Evolutionary conservation across 1,140 invertebrate genomes (phyloP).

Genomic region (Solenopsis invicta): DNA sequence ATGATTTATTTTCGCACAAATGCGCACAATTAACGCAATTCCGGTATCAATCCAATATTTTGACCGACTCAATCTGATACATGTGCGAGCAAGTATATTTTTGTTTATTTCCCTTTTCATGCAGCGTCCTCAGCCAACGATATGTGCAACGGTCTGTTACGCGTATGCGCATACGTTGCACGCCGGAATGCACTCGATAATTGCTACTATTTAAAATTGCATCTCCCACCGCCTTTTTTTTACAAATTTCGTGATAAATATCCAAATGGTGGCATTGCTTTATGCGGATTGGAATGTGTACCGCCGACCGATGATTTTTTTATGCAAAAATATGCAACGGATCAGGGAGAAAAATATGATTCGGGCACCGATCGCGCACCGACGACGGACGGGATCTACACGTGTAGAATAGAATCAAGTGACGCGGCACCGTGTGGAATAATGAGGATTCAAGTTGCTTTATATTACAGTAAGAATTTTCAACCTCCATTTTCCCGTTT

Average conservation of each 20-base stretch:
- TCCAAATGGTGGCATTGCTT: slow-evolving; percentile 41
- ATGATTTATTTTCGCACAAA: slow-evolving; percentile 68
- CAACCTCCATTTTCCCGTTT: slow-evolving; percentile 30
- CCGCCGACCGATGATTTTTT: slow-evolving; percentile 53
- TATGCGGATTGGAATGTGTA: slow-evolving; percentile 56
- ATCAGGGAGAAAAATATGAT: slow-evolving; percentile 59
- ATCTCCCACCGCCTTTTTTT: slow-evolving; percentile 38
- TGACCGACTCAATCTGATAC: slow-evolving; percentile 57
- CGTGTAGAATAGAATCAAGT: slow-evolving; percentile 46
- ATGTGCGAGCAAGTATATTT: slow-evolving; percentile 33
- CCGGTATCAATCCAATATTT: slow-evolving; percentile 63
- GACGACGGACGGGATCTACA: slow-evolving; percentile 3
- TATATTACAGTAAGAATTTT: neutral
- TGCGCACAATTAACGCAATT: slow-evolving; percentile 70
- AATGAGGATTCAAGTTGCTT: neutral
- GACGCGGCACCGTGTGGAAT: slow-evolving; percentile 28
- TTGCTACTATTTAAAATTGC: slow-evolving; percentile 66
- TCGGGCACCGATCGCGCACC: slow-evolving; percentile 2
- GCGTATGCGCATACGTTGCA: slow-evolving; percentile 44
- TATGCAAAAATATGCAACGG: slow-evolving; percentile 63
- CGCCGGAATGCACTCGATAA: slow-evolving; percentile 60
- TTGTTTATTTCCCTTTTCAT: slow-evolving; percentile 47
- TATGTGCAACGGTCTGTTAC: slow-evolving; percentile 59
- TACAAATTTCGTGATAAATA: slow-evolving; percentile 62
- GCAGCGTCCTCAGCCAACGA: slow-evolving; percentile 8